phyloP scores from a whole-genome alignment of 2,113 vertebrate genomes.

The Pelecanoides urinatrix region DNA sequence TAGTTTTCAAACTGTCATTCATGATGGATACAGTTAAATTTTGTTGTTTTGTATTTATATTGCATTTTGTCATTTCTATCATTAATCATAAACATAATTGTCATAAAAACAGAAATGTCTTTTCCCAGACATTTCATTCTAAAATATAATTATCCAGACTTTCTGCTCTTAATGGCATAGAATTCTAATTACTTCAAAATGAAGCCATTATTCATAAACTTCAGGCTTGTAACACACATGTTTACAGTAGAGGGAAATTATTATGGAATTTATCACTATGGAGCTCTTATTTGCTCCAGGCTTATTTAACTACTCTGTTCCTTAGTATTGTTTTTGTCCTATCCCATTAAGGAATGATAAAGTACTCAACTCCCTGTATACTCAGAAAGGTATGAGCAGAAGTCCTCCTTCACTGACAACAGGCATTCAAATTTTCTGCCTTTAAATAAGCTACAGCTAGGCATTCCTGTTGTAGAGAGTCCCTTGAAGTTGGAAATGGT shows the following conservation, averaged over 20 bases:
- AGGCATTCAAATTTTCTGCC: neutral
- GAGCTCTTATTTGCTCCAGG: slow-evolving; percentile 19
- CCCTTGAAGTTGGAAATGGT: neutral
- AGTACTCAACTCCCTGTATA: slow-evolving; percentile 13
- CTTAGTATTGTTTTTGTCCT: slow-evolving; percentile 11
- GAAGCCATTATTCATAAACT: slow-evolving; percentile 75
- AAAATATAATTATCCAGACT: slow-evolving; percentile 77
- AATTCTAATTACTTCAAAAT: slow-evolving; percentile 80
- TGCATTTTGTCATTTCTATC: slow-evolving; percentile 69
- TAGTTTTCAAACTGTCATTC: slow-evolving; percentile 61
- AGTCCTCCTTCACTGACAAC: neutral
- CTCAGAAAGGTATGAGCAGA: neutral
- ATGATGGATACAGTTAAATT: slow-evolving; percentile 78
- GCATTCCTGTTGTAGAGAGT: neutral
- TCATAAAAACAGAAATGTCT: slow-evolving; percentile 67
- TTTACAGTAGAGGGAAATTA: slow-evolving; percentile 62
- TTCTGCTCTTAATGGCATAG: slow-evolving; percentile 72
- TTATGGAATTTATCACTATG: slow-evolving; percentile 31
- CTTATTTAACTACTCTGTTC: slow-evolving; percentile 27
- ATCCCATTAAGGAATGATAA: slow-evolving; percentile 28
- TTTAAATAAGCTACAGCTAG: neutral
- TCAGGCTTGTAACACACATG: slow-evolving; percentile 41
- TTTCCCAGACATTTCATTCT: slow-evolving; percentile 75
- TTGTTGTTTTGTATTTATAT: slow-evolving; percentile 74
- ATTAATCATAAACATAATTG: slow-evolving; percentile 77